Base-by-base conservation (phyloP, 2,888 invertebrate genomes). In the Drosophila colorata region DNA sequence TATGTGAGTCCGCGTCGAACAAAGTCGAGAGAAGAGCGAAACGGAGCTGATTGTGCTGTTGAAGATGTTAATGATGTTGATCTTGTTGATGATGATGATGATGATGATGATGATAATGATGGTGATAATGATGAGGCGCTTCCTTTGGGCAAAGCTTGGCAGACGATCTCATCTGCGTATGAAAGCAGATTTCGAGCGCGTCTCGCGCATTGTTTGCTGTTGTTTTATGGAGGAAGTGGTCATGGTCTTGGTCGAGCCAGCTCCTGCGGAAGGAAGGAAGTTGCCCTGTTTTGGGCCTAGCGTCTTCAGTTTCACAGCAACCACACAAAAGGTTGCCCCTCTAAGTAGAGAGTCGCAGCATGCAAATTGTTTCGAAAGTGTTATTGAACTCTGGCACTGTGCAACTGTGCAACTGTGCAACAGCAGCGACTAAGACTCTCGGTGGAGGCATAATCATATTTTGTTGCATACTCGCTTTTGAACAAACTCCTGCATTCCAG, bases 261-360 rank as follows among this genome's bases (percentile, higher is more conserved):
- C 57, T 66, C 56, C 61, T 56, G 66, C 72, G 72, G 78, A 78
- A 87, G 88, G 83, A 84, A 82, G 88, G 83, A 88, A 86, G 88
- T 85, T 64, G 74, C 71, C 65, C 76, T 69, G 63, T 63, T 67
- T 49, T 35, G 40, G 43, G 25, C 41, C 37, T 9, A 8, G 38
- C 59, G 59, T 56, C 69, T 69, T 59, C 43, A 63, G 60, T 55
- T 85, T 69, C 57, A 78, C 35, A 31, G 35, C 35, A 41, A 37
- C 41, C 55, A 37, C 4, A 49, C 38, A 60, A 59, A 51, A 25
- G 31, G 18, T 33, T 51, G 61, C 33, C 43, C 20, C 31, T 23
- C 46, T 14, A 35, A 35, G 20, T 44, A 13, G 23, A 25, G 47
- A 52, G 47, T 13, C 23, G 20, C 43, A 23, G 46, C 47, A 68